Percentiles rank a stretch among this genome's conserved stretches.
phyloP scores from a whole-genome alignment of 2,888 invertebrate species.

The Habroteleia sp. region DNA sequence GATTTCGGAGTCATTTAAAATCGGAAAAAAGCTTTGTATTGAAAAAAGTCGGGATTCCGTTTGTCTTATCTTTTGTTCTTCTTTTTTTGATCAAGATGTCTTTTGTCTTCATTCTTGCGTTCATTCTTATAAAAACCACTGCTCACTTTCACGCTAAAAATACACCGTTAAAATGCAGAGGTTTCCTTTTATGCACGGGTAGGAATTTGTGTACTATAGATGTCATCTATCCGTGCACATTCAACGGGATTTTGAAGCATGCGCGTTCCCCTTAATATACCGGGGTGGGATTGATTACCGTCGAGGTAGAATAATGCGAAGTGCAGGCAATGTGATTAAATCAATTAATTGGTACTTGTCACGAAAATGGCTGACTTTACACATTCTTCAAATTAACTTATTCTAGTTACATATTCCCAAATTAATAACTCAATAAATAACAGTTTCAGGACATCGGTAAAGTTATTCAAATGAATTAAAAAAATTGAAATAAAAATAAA shows the following conservation, averaged over 20 bases:
- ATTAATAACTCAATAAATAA: slow-evolving; percentile 35
- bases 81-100: slow-evolving; percentile 31
- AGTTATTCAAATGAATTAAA: no score
- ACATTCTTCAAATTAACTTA: slow-evolving; percentile 52
- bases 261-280: slow-evolving; percentile 25
- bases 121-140: slow-evolving; percentile 23
- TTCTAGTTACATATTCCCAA: slow-evolving; percentile 20
- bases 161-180: slow-evolving; percentile 41
- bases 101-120: slow-evolving; percentile 27
- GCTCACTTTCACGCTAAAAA: slow-evolving; percentile 41
- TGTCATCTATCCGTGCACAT: slow-evolving; percentile 33
- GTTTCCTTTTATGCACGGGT: slow-evolving; percentile 27
- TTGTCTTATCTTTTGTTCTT: slow-evolving; percentile 20
- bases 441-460: no score
- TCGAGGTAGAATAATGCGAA: slow-evolving; percentile 46
- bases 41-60: slow-evolving; percentile 3
- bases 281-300: slow-evolving; percentile 45
- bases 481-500: no score
- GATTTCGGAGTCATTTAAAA: slow-evolving; percentile 6
- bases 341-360: slow-evolving; percentile 56
- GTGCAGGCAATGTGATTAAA: slow-evolving; percentile 54
- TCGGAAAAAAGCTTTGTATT: not conserved
- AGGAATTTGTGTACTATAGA: slow-evolving; percentile 55
- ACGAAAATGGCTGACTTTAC: slow-evolving; percentile 36
- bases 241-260: slow-evolving; percentile 34